These are phyloP conservation scores for Onychostoma macrolepis DNA, from an alignment of 2,113 vertebrate genomes.

Conservation along the genomic window DNA sequence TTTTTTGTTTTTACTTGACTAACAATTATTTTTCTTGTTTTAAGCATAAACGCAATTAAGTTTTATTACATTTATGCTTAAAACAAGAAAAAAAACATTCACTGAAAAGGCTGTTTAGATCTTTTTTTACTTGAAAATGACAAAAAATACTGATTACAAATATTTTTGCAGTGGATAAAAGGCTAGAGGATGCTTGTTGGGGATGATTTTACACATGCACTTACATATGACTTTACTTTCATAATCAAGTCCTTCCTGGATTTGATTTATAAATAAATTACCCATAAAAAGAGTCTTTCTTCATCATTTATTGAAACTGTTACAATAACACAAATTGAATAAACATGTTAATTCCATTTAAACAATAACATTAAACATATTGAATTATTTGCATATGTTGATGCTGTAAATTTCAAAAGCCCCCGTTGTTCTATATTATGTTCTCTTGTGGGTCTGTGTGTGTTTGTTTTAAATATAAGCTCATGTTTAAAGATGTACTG, in stretches of 20 bases:
- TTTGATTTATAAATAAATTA: background rate
- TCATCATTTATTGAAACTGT: background rate
- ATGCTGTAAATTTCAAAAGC: background rate
- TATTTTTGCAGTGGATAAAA: background rate
- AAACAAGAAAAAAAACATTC: background rate
- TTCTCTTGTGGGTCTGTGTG: background rate
- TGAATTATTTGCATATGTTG: background rate
- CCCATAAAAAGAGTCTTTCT: background rate
- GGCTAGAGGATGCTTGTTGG: background rate
- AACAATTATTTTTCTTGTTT: background rate
- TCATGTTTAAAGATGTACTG: background rate
- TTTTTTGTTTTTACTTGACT: background rate
- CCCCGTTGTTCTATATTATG: background rate
- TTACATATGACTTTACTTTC: background rate
- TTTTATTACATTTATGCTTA: background rate
- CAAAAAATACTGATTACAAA: background rate
- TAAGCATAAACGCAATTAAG: background rate
- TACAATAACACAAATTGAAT: background rate
- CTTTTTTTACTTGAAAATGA: background rate
- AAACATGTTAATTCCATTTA: background rate
- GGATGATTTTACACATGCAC: background rate
- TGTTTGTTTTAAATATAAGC: conserved; percentile 3
- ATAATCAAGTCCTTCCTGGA: background rate
- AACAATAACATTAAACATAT: background rate
- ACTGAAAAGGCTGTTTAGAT: background rate